Base-by-base conservation (phyloP, 2,113 vertebrate species). In the Mola mola region DNA sequence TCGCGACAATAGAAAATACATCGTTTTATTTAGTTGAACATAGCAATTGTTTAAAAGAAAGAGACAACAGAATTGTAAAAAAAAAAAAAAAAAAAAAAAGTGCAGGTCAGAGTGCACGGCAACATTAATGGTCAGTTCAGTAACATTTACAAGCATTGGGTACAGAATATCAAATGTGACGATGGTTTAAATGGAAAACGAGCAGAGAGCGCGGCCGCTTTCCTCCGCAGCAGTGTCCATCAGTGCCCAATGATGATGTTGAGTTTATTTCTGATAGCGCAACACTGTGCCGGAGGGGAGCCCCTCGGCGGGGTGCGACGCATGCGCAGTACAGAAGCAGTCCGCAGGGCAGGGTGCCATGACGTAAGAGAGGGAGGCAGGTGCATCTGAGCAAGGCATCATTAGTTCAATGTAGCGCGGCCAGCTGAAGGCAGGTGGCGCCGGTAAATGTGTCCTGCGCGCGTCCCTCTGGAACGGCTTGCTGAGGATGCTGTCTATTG, bases 401-500 rank as follows among this genome's bases (percentile, higher is more conserved):
- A 83, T 40, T 2, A 74, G 55, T 13, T 75, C 79, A 37, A 41
- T 8, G 60, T 85, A 87, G 78, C 58, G 22, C 2, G 83, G 76
- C 91, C 92, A 94, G 13, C 48, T 61, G 51, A 81, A 42, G 28
- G 58, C 25, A 6, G 84, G 72, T 2, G 51, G 48, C 38, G 31
- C 15, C 5, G 38, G 11, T 8, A 25, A 28, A 4, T 20, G 19
- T 43, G 55, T 2, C 1, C 24, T 15, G 40, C 2, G 10, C 10
- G 31, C 66, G 75, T 81, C 62, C 5, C 58, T n/a, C 25, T 50
- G 19, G 55, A 3, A 66, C 2, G 75, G 62, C 6, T 89, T 64
- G 34, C 64, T 37, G 0, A 73, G 36, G 13, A 85, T 89, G 33
- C 93, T 93, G 65, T 72, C 87, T n/a, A n/a, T n/a, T n/a, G n/a